phyloP scores from a whole-genome alignment of 2,888 invertebrate genomes.

The Epinotia brunnichana region DNA sequence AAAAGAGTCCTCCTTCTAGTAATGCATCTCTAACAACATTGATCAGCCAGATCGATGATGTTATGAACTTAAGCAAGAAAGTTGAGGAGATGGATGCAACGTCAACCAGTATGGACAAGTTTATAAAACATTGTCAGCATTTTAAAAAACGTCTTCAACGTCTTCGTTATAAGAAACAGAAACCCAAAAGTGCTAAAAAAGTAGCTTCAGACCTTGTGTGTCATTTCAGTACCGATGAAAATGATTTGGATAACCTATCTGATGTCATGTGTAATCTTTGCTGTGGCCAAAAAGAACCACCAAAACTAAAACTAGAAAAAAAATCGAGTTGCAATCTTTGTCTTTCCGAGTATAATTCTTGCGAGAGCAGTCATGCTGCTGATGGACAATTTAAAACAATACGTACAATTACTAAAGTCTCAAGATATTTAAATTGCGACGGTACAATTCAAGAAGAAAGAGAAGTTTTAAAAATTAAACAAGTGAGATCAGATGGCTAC shows the following conservation, averaged over 20 bases:
- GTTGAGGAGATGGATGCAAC: conserved; percentile 53
- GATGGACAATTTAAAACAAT: conserved; percentile 49
- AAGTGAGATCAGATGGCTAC: conserved; percentile 52
- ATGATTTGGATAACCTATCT: not conserved
- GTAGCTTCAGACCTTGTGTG: not conserved
- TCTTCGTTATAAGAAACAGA: conserved; percentile 21
- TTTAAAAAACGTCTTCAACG: conserved; percentile 51
- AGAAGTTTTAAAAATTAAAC: conserved; percentile 58
- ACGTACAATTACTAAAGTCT: conserved; percentile 60
- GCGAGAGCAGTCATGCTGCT: not conserved
- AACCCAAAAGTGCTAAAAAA: not conserved
- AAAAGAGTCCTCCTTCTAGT: not conserved
- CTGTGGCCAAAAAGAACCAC: not conserved
- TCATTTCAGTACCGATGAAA: not conserved
- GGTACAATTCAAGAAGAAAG: conserved; percentile 59
- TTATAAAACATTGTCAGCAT: conserved; percentile 56
- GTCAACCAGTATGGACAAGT: conserved; percentile 52
- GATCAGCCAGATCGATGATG: conserved; percentile 51
- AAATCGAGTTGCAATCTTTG: not conserved
- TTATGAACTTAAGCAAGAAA: conserved; percentile 52
- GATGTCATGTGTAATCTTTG: not conserved
- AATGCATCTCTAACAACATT: conserved; percentile 39
- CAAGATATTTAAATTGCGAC: conserved; percentile 53
- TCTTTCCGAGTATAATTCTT: not conserved
- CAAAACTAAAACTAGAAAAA: not conserved